phyloP scores from a whole-genome alignment of 1,140 invertebrate species.

The Drosophila grimshawi region DNA sequence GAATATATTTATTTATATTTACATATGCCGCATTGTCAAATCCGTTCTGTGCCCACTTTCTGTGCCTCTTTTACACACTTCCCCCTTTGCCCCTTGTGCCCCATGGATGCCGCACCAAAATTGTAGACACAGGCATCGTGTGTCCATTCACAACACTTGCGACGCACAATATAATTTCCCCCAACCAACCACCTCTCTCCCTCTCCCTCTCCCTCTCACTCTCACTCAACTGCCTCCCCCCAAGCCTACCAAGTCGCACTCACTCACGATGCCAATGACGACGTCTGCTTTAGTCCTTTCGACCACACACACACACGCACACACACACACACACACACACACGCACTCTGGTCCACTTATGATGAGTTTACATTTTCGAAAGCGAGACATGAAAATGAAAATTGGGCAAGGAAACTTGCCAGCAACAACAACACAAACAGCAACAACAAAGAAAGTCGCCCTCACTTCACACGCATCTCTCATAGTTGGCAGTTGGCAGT shows the following conservation, averaged over 20 bases:
- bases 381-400: conserved; percentile 63
- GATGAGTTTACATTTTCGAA: conserved; percentile 82
- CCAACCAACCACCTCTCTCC: neutral
- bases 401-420: conserved; percentile 69
- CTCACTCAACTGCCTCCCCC: too few relatives aligned
- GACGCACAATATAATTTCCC: conserved; percentile 57
- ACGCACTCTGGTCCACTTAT: conserved; percentile 75
- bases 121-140: conserved; percentile 43
- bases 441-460: conserved; percentile 33
- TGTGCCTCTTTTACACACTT: neutral
- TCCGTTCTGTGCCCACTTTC: neutral
- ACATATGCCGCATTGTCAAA: too few relatives aligned
- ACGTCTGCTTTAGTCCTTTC: conserved; percentile 63
- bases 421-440: conserved; percentile 12
- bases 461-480: conserved; percentile 39
- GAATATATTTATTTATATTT: too few relatives aligned
- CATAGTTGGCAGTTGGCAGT: conserved; percentile 27
- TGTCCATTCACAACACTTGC: conserved; percentile 80
- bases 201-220: neutral
- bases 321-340: conserved; percentile 12
- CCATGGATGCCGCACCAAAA: conserved; percentile 15
- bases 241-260: too few relatives aligned
- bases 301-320: conserved; percentile 32
- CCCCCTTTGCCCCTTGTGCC: neutral
- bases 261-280: conserved; percentile 37